Conservation (phyloP, 2,113 vertebrate genomes). For the Oenanthe melanoleuca region DNA sequence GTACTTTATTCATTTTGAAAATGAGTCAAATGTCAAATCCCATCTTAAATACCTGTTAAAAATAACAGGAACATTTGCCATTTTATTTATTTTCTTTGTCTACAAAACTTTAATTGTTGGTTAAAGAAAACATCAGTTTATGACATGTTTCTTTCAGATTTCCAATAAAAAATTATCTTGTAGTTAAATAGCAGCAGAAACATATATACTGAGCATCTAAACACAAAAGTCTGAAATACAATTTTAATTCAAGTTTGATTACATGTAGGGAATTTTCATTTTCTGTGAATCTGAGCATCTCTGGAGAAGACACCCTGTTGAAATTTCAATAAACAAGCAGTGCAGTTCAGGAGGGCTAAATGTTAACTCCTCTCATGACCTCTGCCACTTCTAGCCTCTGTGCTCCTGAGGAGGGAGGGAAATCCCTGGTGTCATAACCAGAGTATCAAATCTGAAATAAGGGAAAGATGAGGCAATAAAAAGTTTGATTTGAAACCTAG, state of each 20-base stretch:
- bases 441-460: not conserved
- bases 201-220: not conserved
- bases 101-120: not conserved
- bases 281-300: not conserved
- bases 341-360: too few species aligned
- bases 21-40: not conserved
- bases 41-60: not conserved
- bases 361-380: not conserved
- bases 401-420: not conserved
- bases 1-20: not conserved
- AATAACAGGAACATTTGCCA: not conserved
- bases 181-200: not conserved
- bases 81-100: not conserved
- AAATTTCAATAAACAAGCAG: not conserved
- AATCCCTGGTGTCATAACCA: not conserved
- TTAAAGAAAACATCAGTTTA: not conserved
- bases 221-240: not conserved
- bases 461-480: not conserved
- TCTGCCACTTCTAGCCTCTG: not conserved
- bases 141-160: not conserved
- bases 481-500: not conserved
- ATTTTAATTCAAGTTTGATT: not conserved
- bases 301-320: not conserved
- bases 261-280: not conserved
- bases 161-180: not conserved